Evolutionary conservation across 2,888 invertebrate genomes (phyloP), one percentile per base, ranked within the genome.

Genomic region (Encarsia formosa): DNA sequence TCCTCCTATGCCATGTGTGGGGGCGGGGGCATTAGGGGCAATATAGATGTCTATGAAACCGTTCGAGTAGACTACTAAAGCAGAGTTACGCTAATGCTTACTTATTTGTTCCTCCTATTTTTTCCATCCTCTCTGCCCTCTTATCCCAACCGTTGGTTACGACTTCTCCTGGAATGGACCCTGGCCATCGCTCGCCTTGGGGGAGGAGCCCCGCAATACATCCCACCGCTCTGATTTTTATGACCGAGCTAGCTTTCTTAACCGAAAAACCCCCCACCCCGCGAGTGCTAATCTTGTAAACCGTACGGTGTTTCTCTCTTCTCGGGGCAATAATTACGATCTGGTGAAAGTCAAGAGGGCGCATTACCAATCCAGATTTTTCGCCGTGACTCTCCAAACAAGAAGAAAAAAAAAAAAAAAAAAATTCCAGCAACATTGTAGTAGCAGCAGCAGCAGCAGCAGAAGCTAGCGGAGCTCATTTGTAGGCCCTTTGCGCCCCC

Each of bases 401-500:
- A n/a, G n/a, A n/a, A n/a, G n/a, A n/a, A n/a, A n/a, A n/a, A n/a
- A n/a, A n/a, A n/a, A n/a, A n/a, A n/a, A n/a, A n/a, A n/a, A n/a
- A n/a, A n/a, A n/a, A n/a, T n/a, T 50, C 38, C 43, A 56, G 49
- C 51, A 37, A 18, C 15, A 37, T 9, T 18, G 18, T 15, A 11
- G 11, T 18, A 18, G 18, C 15, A 37, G 18, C 37, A 37, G 37
- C 19, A 32, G 1, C 26, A 26, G 26, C 6, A 26, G 26, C 32
- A 32, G n/a, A 11, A 32, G 32, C 32, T 11, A 5, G n/a, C n/a
- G n/a, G n/a, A n/a, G n/a, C 69, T 71, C 69, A 70, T 72, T 71
- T 68, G 70, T 69, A 69, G 65, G 72, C 65, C 67, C 65, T 70
- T 69, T 68, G 67, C 65, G 66, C 66, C 64, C 67, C n/a, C n/a